Conservation (phyloP, 2,797 vertebrate genomes). For the Enteromius fasciolatus region DNA sequence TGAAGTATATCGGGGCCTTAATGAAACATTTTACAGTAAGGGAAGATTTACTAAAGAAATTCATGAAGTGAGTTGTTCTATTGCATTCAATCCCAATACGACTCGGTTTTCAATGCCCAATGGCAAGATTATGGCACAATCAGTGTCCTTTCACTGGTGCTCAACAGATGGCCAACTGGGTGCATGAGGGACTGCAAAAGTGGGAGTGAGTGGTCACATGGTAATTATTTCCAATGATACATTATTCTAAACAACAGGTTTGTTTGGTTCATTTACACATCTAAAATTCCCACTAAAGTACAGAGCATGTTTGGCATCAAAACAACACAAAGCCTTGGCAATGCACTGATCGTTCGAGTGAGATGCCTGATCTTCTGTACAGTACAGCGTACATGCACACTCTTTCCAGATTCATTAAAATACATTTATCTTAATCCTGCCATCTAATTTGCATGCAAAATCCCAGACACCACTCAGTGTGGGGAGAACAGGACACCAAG, state of each 20-base stretch:
- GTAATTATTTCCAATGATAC: conserved; percentile 24
- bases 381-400: conserved; percentile 2
- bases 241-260: conserved; percentile 29
- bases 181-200: conserved; percentile 15
- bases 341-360: not conserved
- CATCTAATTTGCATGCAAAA: conserved; percentile 58
- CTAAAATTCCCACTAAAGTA: conserved; percentile 36
- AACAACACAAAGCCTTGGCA: conserved; percentile 29
- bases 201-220: conserved; percentile 20
- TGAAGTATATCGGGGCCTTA: no score
- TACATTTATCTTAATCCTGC: conserved; percentile 53
- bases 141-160: conserved; percentile 13
- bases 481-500: conserved; percentile 58
- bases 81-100: not conserved
- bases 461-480: conserved; percentile 58
- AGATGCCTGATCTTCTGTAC: conserved; percentile 21
- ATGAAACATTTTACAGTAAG: not conserved
- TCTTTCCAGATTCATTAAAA: conserved; percentile 53
- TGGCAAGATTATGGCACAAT: conserved; percentile 2
- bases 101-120: conserved; percentile 1
- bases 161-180: conserved; percentile 29
- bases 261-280: conserved; percentile 54
- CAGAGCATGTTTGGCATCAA: conserved; percentile 27
- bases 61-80: not conserved
- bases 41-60: not conserved